phyloP scores from a whole-genome alignment of 2,113 vertebrate species.

The Alouatta palliata region DNA sequence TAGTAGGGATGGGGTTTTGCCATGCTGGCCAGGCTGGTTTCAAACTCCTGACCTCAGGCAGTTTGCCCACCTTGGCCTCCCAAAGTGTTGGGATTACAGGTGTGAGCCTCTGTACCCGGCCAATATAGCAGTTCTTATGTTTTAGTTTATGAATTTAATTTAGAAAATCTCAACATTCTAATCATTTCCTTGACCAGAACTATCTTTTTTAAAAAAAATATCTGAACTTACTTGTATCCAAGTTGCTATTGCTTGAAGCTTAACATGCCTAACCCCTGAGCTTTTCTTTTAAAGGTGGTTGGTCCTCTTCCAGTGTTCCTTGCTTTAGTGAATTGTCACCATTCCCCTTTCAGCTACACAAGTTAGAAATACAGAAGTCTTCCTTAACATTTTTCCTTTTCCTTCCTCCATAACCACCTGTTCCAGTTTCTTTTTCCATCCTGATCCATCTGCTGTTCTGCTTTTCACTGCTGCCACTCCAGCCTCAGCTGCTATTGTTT shows the following conservation, averaged over 20 bases:
- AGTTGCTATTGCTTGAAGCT: not conserved
- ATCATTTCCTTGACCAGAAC: not conserved
- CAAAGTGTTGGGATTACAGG: too few relatives aligned
- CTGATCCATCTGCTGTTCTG: not conserved
- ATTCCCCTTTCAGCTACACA: not conserved
- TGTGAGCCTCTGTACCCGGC: not conserved
- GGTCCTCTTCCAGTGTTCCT: accelerated
- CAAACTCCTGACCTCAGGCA: too few relatives aligned
- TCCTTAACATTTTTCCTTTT: not conserved
- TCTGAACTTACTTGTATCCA: not conserved
- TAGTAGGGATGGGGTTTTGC: too few relatives aligned
- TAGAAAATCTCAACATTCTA: not conserved
- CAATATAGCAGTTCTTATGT: not conserved
- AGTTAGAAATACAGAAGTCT: not conserved
- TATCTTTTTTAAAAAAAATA: not conserved
- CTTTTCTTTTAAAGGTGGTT: not conserved
- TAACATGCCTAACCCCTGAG: not conserved
- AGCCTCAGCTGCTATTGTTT: not conserved
- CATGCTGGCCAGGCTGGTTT: too few relatives aligned
- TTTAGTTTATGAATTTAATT: not conserved
- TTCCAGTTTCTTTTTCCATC: not conserved
- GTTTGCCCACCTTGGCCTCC: too few relatives aligned
- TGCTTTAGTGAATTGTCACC: not conserved
- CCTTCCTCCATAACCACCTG: not conserved
- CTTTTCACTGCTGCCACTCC: not conserved